A percentile compares a stretch with the other conserved stretches of the same genome.
These are phyloP conservation scores for Cricetomys ansorgei DNA, from an alignment of 2,113 vertebrate species.

Conservation along the genomic window DNA sequence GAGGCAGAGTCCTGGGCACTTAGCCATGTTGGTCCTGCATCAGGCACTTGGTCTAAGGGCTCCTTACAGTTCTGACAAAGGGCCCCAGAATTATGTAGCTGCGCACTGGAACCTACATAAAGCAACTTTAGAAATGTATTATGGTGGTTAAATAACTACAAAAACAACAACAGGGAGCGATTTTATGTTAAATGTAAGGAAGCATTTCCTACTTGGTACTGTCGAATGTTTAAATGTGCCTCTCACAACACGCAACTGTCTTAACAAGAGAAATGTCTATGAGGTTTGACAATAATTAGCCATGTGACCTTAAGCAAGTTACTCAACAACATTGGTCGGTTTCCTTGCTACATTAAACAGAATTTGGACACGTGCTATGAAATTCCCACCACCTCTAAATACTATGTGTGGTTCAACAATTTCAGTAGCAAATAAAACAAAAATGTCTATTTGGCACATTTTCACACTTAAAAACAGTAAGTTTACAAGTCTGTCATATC, in stretches of 20 bases:
- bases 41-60: neutral
- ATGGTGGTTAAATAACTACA: neutral
- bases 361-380: neutral
- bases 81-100: neutral
- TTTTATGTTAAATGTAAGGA: neutral
- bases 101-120: neutral
- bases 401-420: neutral
- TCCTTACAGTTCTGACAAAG: neutral
- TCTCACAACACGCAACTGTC: neutral
- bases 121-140: neutral
- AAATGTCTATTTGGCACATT: neutral
- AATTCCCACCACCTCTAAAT: neutral
- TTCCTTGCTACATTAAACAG: neutral
- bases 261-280: neutral
- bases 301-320: neutral
- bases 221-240: neutral
- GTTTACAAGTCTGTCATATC: neutral
- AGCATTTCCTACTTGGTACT: neutral
- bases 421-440: neutral
- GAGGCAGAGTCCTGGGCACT: fast-evolving
- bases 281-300: neutral
- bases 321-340: neutral
- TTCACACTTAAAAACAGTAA: neutral
- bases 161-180: neutral
- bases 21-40: fast-evolving